phyloP scores from a whole-genome alignment of 2,888 invertebrate genomes.

The Drosophila barbarae region DNA sequence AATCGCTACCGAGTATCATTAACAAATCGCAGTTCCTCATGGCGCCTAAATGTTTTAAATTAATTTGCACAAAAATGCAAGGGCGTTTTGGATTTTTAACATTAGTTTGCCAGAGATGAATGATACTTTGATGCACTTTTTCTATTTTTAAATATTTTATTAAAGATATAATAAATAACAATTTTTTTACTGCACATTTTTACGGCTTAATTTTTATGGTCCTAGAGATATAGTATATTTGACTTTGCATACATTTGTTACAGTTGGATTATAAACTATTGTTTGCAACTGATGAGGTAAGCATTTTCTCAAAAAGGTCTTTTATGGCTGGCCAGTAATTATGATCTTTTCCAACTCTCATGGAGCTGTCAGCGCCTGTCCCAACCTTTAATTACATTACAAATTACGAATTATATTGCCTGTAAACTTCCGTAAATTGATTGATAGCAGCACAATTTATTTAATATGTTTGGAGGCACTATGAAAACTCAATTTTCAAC shows the following conservation, averaged over 20 bases:
- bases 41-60: conserved; percentile 48
- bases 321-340: conserved; percentile 1
- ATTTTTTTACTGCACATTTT: background rate
- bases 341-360: conserved; percentile 30
- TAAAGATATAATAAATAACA: background rate
- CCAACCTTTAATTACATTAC: conserved; percentile 38
- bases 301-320: conserved; percentile 3
- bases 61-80: conserved; percentile 18
- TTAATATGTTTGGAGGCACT: conserved; percentile 25
- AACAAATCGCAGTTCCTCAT: conserved; percentile 51
- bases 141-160: background rate
- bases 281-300: conserved; percentile 3
- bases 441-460: conserved; percentile 51
- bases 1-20: conserved; percentile 48
- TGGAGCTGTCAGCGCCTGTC: conserved; percentile 28
- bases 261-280: conserved; percentile 1
- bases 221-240: background rate
- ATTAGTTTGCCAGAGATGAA: background rate
- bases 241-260: conserved; percentile 11
- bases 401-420: conserved; percentile 18
- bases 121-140: background rate
- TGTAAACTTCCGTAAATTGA: conserved; percentile 55
- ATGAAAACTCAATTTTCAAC: conserved; percentile 16
- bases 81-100: background rate
- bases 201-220: background rate